These are phyloP conservation scores for Tupaia tana DNA, from an alignment of 2,113 vertebrate species.

Conservation along the genomic window DNA sequence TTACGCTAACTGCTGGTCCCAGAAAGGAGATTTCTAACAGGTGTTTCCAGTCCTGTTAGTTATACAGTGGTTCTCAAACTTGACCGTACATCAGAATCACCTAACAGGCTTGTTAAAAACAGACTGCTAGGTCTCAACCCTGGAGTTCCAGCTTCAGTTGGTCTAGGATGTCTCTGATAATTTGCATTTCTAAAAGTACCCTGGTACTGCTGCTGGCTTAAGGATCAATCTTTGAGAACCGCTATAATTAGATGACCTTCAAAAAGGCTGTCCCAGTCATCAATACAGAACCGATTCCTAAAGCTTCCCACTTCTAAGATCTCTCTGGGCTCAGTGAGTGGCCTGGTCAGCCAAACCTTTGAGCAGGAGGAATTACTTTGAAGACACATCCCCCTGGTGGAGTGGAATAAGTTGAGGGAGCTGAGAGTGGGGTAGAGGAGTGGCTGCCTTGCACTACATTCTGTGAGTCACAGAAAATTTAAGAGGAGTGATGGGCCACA, in stretches of 20 bases:
- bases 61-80: background rate
- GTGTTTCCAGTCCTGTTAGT: background rate
- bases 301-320: background rate
- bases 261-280: too few species aligned
- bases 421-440: background rate
- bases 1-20: too few species aligned
- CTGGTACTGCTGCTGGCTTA: background rate
- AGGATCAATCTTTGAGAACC: background rate
- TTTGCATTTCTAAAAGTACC: background rate
- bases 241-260: background rate
- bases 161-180: background rate
- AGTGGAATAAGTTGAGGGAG: background rate
- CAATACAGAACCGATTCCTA: background rate
- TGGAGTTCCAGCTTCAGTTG: too few species aligned
- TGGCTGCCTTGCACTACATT: background rate
- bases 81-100: background rate
- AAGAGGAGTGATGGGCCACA: background rate
- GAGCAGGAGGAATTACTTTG: background rate
- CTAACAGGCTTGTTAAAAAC: background rate
- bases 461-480: background rate
- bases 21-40: background rate
- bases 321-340: background rate
- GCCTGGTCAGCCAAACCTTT: background rate
- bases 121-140: background rate
- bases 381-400: background rate